Percentiles rank a stretch among this genome's conserved stretches.
Conservation (phyloP, 1,140 invertebrate genomes). For the Calosoma granatense region DNA sequence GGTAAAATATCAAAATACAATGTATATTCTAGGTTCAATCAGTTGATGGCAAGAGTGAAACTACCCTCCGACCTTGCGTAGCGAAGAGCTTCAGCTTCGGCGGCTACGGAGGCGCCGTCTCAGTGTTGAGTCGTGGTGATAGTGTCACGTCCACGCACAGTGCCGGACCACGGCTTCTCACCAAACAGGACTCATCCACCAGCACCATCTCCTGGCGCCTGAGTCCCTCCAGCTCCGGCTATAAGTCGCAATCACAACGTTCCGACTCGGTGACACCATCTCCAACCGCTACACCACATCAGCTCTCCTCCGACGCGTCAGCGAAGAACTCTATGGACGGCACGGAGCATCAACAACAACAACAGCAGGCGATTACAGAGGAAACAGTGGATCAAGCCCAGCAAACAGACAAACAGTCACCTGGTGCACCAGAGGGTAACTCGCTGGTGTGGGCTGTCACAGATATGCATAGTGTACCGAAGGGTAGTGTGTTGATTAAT, state of each 20-base stretch:
- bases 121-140: conserved; percentile 33
- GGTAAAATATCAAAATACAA: conserved; percentile 26
- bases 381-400: neutral
- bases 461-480: conserved; percentile 67
- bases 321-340: neutral
- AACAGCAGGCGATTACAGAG: neutral
- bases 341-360: neutral
- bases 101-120: conserved; percentile 52
- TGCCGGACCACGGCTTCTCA: conserved; percentile 46
- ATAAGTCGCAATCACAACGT: conserved; percentile 61
- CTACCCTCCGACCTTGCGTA: conserved; percentile 48
- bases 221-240: conserved; percentile 72
- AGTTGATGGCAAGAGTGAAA: conserved; percentile 38
- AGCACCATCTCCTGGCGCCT: conserved; percentile 60
- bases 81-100: conserved; percentile 81
- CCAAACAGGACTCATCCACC: conserved; percentile 64
- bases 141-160: conserved; percentile 33
- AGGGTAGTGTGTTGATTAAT: conserved; percentile 77
- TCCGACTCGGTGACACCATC: conserved; percentile 67
- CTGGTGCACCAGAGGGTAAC: conserved; percentile 25
- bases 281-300: conserved; percentile 44
- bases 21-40: conserved; percentile 43
- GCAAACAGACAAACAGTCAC: conserved; percentile 11
- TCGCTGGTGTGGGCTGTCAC: conserved; percentile 75
- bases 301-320: conserved; percentile 18